Evolutionary conservation across 2,113 vertebrate species (phyloP).

Genomic region (Oophaga pumilio): DNA sequence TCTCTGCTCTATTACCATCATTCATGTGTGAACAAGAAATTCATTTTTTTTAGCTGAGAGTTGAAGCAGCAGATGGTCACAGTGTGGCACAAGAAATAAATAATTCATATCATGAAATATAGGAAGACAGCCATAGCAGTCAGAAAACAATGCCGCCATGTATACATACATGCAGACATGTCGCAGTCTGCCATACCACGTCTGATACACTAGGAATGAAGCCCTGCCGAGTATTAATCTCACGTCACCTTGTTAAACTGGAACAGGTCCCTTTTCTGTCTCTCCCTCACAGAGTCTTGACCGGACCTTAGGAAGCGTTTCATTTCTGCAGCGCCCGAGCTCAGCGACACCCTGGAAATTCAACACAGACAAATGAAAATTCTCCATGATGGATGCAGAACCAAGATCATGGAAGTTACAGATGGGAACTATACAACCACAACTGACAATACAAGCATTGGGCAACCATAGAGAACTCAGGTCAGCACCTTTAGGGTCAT

Average conservation of each 20-base stretch:
- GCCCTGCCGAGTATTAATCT: not conserved
- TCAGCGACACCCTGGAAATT: constrained; percentile 3
- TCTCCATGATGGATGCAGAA: not conserved
- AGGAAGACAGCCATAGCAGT: not conserved
- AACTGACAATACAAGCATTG: not conserved
- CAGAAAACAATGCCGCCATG: not conserved
- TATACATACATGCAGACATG: not conserved
- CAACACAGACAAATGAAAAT: not conserved
- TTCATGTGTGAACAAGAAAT: not conserved
- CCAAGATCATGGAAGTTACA: not conserved
- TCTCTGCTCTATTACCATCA: not conserved
- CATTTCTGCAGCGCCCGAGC: constrained; percentile 74
- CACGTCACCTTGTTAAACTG: constrained; percentile 90
- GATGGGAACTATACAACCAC: not conserved
- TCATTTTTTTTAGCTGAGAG: not conserved
- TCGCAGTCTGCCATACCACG: not conserved
- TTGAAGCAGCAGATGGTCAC: not conserved
- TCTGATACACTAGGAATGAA: not conserved
- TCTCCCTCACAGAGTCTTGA: constrained; percentile 87
- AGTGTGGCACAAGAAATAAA: not conserved
- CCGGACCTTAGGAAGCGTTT: constrained; percentile 92
- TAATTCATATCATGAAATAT: not conserved
- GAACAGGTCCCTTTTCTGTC: constrained; percentile 91
- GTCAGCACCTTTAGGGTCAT: not conserved
- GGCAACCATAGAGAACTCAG: not conserved